Evolutionary conservation across 2,797 vertebrate genomes (phyloP).

Genomic region (Telmatherina bonti): DNA sequence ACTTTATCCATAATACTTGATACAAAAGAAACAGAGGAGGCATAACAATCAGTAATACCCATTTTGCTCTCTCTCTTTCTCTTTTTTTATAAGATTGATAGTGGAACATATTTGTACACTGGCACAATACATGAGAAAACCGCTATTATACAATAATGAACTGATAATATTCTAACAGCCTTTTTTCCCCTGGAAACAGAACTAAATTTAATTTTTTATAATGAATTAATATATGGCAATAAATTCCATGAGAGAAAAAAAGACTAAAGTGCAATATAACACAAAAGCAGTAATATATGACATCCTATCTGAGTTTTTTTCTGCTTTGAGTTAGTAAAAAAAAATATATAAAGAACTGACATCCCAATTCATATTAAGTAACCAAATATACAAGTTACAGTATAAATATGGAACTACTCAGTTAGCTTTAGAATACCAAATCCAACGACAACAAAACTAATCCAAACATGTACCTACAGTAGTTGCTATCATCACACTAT

Average conservation of each 20-base stretch:
- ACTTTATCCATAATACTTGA: not conserved
- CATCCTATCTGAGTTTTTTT: constrained; percentile 1
- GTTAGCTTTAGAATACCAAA: constrained; percentile 21
- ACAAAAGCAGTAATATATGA: constrained; percentile 19
- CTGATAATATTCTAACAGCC: not conserved
- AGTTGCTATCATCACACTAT: constrained; percentile 26
- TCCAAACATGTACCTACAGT: constrained; percentile 17
- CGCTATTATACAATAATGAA: not conserved
- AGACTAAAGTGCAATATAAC: constrained; percentile 67
- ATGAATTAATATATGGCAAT: not conserved
- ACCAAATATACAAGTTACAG: constrained; percentile 21
- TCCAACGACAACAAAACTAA: constrained; percentile 14
- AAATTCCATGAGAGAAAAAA: constrained; percentile 36
- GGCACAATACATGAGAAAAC: constrained; percentile 20
- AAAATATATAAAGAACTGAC: not conserved
- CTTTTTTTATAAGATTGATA: constrained; percentile 57
- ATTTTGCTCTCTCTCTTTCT: constrained; percentile 4
- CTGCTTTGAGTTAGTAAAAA: constrained; percentile 17
- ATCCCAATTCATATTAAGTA: constrained; percentile 9
- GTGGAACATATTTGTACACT: constrained; percentile 37
- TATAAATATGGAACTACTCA: constrained; percentile 40
- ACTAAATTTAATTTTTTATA: not conserved
- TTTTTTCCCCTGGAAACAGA: constrained; percentile 10
- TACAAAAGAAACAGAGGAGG: not conserved
- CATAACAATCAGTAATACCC: constrained; percentile 6